Evolutionary conservation across 2,888 invertebrate genomes (phyloP).

Genomic region (Tipula vernalis): DNA sequence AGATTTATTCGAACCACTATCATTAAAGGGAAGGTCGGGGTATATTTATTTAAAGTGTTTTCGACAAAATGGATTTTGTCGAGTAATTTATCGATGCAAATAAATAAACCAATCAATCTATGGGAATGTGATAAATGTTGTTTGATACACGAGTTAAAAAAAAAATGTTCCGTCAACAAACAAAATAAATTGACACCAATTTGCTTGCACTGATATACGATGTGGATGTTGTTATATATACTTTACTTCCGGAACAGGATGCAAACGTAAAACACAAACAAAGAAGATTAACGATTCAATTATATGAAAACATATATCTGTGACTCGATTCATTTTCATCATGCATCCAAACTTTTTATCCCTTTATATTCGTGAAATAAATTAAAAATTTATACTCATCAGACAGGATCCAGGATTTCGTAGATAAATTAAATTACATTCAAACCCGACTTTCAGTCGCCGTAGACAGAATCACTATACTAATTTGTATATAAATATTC

Average conservation of each 20-base stretch:
- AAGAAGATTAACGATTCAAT: background rate
- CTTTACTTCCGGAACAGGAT: background rate
- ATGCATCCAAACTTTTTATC: background rate
- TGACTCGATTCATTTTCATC: background rate
- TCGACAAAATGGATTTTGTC: background rate
- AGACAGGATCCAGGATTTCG: background rate
- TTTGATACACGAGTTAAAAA: background rate
- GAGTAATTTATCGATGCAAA: background rate
- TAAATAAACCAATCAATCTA: background rate
- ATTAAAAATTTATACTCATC: background rate
- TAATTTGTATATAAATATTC: background rate
- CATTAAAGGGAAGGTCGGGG: background rate
- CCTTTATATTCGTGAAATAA: background rate
- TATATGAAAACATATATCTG: background rate
- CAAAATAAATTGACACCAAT: background rate
- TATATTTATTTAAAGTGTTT: background rate
- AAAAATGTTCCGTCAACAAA: background rate
- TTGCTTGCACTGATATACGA: background rate
- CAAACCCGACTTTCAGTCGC: background rate
- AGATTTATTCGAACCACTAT: background rate
- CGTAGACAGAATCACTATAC: background rate
- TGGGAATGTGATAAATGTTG: background rate
- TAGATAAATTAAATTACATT: background rate
- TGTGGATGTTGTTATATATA: background rate
- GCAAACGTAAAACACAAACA: background rate